These are phyloP conservation scores for Parotocinclus haroldoi DNA, from an alignment of 2,797 vertebrate species.

Conservation along the genomic window DNA sequence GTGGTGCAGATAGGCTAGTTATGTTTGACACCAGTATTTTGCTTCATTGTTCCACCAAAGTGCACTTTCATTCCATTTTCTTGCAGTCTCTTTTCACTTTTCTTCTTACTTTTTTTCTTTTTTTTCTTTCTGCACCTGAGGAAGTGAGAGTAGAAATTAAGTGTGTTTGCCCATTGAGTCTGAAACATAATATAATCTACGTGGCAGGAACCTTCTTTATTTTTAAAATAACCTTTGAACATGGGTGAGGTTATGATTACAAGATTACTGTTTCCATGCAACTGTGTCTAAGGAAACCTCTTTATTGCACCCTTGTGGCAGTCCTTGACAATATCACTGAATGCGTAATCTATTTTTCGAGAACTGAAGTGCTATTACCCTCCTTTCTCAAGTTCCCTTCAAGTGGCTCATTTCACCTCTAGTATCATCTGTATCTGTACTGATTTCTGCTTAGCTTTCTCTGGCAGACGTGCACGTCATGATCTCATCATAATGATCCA, in stretches of 20 bases:
- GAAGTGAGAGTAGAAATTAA: conserved; percentile 17
- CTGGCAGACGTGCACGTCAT: background rate
- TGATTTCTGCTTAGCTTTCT: background rate
- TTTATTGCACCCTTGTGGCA: conserved; percentile 7
- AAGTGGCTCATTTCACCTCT: background rate
- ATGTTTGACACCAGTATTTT: background rate
- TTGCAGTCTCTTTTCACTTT: background rate
- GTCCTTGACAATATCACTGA: background rate
- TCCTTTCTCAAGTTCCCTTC: background rate
- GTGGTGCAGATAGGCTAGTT: background rate
- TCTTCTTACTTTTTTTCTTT: no score
- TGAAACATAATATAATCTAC: conserved; percentile 25
- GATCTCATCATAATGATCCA: conserved; percentile 12
- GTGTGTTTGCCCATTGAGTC: conserved; percentile 17
- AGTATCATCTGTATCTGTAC: background rate
- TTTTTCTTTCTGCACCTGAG: conserved; percentile 4
- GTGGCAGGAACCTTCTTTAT: conserved; percentile 15
- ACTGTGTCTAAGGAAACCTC: conserved; percentile 23
- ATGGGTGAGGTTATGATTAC: conserved; percentile 40
- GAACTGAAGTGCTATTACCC: background rate
- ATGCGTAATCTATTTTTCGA: conserved; percentile 13
- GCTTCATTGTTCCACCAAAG: background rate
- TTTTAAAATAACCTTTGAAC: conserved; percentile 41
- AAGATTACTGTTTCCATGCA: conserved; percentile 21
- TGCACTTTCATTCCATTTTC: background rate